Base-by-base conservation (phyloP, 30 jellyfish, hydroid and myxozoan genomes). In the Pseudorhiza aurosa region DNA sequence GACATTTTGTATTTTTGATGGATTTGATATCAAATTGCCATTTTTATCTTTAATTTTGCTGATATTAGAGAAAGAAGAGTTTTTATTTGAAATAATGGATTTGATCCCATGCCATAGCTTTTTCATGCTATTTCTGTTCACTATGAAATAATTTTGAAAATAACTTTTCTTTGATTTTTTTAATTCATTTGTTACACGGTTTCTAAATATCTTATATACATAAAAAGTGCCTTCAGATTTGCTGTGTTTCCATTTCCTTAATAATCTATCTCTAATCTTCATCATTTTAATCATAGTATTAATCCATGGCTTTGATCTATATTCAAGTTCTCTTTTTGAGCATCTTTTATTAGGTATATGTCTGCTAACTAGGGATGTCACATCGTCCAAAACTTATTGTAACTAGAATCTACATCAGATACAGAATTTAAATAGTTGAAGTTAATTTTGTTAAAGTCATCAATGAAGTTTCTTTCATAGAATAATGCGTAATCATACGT, bases 11-110 rank as follows among this genome's bases (percentile, higher is more conserved):
- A 51, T 51, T 51, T 51, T n/a, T 15, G 65, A 15, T n/a, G 65
- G 50, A 39, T 39, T 39, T 39, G 50, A 39, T 39, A 12, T 39
- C 12, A 39, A 39, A 39, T 39, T 39, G 50, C 50, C 50, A 39
- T 50, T 8, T 50, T 70, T 70, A 31, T 30, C 80, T 65, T 65
- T 65, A 30, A 36, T 65, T 65, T 65, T 65, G 80, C 33, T 65
- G 63, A 65, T 28, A 12, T 22, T 50, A 50, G 65, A 50, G 29
- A 5, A 19, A 28, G 45, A 8, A 19, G 73, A 58, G 65, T 21
- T 53, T 53, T 53, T 28, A 15, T 58, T 58, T 58, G 73, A 19
- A 28, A 19, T 58, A 26, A 58, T 58, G 7, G 45, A 58, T 29
- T 58, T 58, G 46, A 58, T 28, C 46, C 73, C 42, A 58, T 17